phyloP scores from a whole-genome alignment of 2,888 invertebrate species.

The Aleiodes testaceus region DNA sequence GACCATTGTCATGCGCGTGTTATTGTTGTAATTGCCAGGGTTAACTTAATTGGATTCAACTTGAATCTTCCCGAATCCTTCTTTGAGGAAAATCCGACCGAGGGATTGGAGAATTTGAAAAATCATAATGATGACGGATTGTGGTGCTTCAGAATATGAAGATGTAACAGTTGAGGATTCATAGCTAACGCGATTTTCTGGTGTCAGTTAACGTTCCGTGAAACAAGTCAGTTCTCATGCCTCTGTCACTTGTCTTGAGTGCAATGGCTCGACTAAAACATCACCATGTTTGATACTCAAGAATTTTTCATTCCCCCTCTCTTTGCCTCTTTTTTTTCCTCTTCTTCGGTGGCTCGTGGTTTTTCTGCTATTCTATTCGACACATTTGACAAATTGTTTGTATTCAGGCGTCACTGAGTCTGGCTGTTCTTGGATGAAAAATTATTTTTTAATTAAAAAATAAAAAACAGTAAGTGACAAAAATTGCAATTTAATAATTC shows the following conservation, averaged over 20 bases:
- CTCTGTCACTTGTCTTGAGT: conserved; percentile 44
- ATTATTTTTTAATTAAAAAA: conserved; percentile 24
- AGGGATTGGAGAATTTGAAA: too few species aligned
- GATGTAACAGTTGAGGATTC: too few species aligned
- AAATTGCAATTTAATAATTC: conserved; percentile 17
- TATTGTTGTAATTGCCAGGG: conserved; percentile 65
- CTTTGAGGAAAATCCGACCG: not conserved
- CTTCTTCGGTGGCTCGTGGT: not conserved
- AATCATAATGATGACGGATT: too few species aligned
- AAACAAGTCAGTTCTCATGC: conserved; percentile 54
- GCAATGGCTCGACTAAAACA: conserved; percentile 69
- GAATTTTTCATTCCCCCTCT: conserved; percentile 69
- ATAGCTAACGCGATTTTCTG: too few species aligned
- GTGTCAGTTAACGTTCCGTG: conserved; percentile 50
- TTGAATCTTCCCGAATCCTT: conserved; percentile 62
- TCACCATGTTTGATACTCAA: conserved; percentile 67
- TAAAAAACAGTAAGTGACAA: conserved; percentile 27
- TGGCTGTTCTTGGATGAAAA: conserved; percentile 1
- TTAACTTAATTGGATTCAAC: conserved; percentile 71
- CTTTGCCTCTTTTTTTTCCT: conserved; percentile 61
- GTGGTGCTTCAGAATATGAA: too few species aligned
- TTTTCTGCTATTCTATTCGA: conserved; percentile 56
- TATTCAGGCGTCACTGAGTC: conserved; percentile 33
- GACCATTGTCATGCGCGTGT: conserved; percentile 56
- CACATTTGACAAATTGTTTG: conserved; percentile 70